A percentile compares a stretch with the other conserved stretches of the same genome.
These are phyloP conservation scores for Formica selysi DNA, from an alignment of 1,140 invertebrate species.

Conservation along the genomic window DNA sequence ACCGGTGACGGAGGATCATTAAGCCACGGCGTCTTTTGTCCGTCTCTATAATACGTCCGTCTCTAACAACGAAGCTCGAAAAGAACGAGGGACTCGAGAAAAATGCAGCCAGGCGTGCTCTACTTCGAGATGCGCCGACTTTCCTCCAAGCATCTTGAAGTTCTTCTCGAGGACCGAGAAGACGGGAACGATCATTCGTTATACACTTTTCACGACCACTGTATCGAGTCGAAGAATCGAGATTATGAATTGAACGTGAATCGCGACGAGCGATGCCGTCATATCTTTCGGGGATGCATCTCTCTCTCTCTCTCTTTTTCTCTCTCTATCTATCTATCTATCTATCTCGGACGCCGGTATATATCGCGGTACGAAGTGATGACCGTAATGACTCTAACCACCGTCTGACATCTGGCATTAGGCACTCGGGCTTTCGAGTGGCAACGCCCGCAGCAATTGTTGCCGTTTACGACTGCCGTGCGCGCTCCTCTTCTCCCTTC, in stretches of 20 bases:
- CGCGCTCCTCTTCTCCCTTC: slow-evolving; percentile 57
- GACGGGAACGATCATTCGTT: not conserved
- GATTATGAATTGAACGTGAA: slow-evolving; percentile 29
- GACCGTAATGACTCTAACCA: slow-evolving; percentile 83
- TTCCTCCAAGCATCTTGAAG: not conserved
- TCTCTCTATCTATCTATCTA: too few species aligned
- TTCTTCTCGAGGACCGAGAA: not conserved
- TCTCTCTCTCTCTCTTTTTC: not conserved
- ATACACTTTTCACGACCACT: slow-evolving; percentile 40
- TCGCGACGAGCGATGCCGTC: not conserved
- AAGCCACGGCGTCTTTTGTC: slow-evolving; percentile 73
- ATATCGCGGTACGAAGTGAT: slow-evolving; percentile 81
- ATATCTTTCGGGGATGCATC: slow-evolving; percentile 46
- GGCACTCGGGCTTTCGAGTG: slow-evolving; percentile 81
- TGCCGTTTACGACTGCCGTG: slow-evolving; percentile 82
- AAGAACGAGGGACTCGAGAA: slow-evolving; percentile 37
- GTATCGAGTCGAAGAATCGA: slow-evolving; percentile 10
- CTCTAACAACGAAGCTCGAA: slow-evolving; percentile 40
- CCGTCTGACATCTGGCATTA: slow-evolving; percentile 84
- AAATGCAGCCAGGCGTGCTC: slow-evolving; percentile 47
- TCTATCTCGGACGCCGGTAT: slow-evolving; percentile 14
- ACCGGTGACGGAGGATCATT: slow-evolving; percentile 75
- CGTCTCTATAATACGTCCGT: slow-evolving; percentile 46
- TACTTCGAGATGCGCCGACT: slow-evolving; percentile 27
- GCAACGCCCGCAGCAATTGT: slow-evolving; percentile 84